phyloP scores from a whole-genome alignment of 1,140 invertebrate species.

The Branchinecta lynchi region DNA sequence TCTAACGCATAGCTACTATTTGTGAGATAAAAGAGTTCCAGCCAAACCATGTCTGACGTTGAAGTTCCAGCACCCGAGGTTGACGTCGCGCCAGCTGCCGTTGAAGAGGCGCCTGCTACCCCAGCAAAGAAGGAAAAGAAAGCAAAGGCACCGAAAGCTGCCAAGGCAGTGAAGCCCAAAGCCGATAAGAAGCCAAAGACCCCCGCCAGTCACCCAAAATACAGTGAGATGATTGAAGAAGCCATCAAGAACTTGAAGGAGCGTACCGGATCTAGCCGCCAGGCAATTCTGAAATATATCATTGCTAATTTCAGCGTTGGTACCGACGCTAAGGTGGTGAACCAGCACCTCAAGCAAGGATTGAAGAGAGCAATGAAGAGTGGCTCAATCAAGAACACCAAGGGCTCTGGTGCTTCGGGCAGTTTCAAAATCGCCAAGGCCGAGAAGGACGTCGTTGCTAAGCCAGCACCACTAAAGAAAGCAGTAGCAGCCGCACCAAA shows the following conservation, averaged over 20 bases:
- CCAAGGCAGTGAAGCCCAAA: no score
- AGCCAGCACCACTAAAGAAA: constrained; percentile 38
- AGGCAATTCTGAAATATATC: constrained; percentile 48
- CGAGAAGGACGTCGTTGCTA: constrained; percentile 17
- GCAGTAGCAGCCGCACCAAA: constrained; percentile 26
- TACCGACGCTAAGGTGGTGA: constrained; percentile 36
- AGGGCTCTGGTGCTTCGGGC: neutral
- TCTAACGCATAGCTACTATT: no score
- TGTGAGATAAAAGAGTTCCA: no score
- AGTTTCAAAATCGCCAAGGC: no score
- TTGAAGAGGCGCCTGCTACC: no score
- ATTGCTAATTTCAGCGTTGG: constrained; percentile 40
- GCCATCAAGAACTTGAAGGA: constrained; percentile 44
- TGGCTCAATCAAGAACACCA: constrained; percentile 31
- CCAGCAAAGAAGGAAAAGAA: no score
- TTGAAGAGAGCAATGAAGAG: constrained; percentile 39
- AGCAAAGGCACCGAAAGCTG: no score
- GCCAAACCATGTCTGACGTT: no score
- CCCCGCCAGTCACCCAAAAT: constrained; percentile 29
- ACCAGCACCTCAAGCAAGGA: constrained; percentile 43
- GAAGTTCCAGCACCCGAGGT: no score
- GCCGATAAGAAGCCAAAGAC: no score
- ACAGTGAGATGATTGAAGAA: constrained; percentile 33
- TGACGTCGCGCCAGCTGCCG: no score
- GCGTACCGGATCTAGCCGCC: constrained; percentile 40